Percentiles rank a stretch among this genome's conserved stretches.
These are phyloP conservation scores for Synanthedon formicaeformis DNA, from an alignment of 2,888 invertebrate species.

Conservation along the genomic window DNA sequence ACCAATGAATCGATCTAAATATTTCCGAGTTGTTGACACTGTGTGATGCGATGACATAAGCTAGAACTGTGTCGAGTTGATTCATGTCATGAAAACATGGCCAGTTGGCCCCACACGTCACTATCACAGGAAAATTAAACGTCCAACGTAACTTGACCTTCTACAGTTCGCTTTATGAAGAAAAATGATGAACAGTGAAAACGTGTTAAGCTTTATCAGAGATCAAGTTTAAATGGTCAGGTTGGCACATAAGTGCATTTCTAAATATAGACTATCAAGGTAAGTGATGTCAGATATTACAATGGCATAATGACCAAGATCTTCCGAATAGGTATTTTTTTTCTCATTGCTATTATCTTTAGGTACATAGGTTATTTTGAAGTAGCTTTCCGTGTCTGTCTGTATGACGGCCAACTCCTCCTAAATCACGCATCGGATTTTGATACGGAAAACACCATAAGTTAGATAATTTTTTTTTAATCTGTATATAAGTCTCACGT, in stretches of 20 bases:
- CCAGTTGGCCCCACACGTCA: slow-evolving; percentile 27
- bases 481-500: too few species aligned
- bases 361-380: too few species aligned
- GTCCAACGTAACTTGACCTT: slow-evolving; percentile 19
- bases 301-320: background rate
- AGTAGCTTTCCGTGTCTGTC: too few species aligned
- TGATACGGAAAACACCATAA: too few species aligned
- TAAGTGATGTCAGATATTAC: slow-evolving; percentile 39
- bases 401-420: too few species aligned
- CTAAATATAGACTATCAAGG: slow-evolving; percentile 45
- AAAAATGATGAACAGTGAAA: background rate
- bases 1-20: slow-evolving; percentile 17
- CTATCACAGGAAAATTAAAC: slow-evolving; percentile 18
- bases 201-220: slow-evolving; percentile 6
- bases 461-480: too few species aligned
- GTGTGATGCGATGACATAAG: background rate
- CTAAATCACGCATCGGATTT: too few species aligned
- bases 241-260: slow-evolving; percentile 35
- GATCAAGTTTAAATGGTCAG: slow-evolving; percentile 22
- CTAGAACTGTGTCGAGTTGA: slow-evolving; percentile 10
- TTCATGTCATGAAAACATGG: slow-evolving; percentile 30
- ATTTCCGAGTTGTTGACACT: slow-evolving; percentile 19
- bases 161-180: background rate
- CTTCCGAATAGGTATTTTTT: too few species aligned
- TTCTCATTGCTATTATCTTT: too few species aligned